phyloP scores from a whole-genome alignment of 2,113 vertebrate genomes.

The pig (Sus scrofa) region T2T-Sscrofa CM000817.6:46268001-46268500 shows the following conservation, averaged over 20 bases:
- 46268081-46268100: background rate
- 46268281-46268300: background rate
- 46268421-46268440: background rate
- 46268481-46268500: too few species aligned
- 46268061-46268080: background rate
- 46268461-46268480: too few species aligned
- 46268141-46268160: background rate
- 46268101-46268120: background rate
- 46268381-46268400: accelerated
- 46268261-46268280: background rate
- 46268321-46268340: background rate
- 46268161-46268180: background rate
- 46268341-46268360: background rate
- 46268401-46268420: background rate
- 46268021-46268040: background rate
- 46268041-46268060: background rate
- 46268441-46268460: too few species aligned
- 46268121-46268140: background rate
- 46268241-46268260: background rate
- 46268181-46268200: background rate
- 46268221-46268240: constrained; percentile 6
- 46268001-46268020: background rate
- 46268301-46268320: background rate
- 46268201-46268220: background rate
- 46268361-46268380: background rate